Conservation (phyloP, 2,797 vertebrate genomes). For the Brachyalestes nurse region DNA sequence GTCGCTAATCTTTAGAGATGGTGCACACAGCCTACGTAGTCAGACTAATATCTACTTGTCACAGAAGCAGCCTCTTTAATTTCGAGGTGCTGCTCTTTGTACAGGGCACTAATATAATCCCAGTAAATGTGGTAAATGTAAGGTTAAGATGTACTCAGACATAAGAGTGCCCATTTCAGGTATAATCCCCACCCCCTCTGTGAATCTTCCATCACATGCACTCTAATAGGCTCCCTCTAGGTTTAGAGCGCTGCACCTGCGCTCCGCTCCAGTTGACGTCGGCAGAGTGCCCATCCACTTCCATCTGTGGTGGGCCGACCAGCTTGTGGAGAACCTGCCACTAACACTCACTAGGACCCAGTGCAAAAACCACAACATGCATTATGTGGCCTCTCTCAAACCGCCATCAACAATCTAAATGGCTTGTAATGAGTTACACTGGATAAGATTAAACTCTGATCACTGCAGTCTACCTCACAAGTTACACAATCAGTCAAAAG, state of each 20-base stretch:
- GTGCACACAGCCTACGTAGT: background rate
- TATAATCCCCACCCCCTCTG: constrained; percentile 6
- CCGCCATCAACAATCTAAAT: constrained; percentile 16
- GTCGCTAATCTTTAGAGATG: constrained; percentile 1
- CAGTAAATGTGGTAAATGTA: background rate
- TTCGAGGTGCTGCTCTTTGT: background rate
- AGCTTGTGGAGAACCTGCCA: constrained; percentile 24
- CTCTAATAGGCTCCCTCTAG: constrained; percentile 25
- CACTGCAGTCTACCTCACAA: too few species aligned
- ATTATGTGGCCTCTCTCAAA: constrained; percentile 12
- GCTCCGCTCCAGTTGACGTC: background rate
- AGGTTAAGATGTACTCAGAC: constrained; percentile 8
- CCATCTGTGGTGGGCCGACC: constrained; percentile 12
- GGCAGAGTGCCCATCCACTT: background rate
- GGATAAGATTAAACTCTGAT: too few species aligned
- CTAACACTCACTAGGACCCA: background rate
- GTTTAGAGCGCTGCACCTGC: constrained; percentile 24
- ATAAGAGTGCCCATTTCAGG: background rate
- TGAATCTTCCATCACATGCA: constrained; percentile 1
- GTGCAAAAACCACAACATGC: background rate
- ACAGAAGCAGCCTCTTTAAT: constrained; percentile 11
- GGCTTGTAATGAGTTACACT: background rate
- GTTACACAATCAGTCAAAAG: too few species aligned
- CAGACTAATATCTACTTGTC: background rate
- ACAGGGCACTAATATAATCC: constrained; percentile 15